Conservation (phyloP, 2,797 vertebrate genomes). For the Notolabrus celidotus region DNA sequence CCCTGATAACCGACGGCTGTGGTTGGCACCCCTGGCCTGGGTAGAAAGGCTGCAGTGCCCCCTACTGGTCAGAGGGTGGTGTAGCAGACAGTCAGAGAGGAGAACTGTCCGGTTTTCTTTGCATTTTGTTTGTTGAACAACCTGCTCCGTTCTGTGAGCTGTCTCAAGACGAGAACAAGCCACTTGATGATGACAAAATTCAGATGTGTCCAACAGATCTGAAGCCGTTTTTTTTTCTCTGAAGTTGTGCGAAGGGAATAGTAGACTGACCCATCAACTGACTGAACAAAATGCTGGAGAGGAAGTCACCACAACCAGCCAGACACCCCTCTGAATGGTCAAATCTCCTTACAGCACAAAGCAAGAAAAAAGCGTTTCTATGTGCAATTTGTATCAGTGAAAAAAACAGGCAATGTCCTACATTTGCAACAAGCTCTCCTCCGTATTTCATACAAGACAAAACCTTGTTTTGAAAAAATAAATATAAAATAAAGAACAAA, state of each 20-base stretch:
- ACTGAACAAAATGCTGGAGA: slow-evolving; percentile 46
- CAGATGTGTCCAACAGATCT: slow-evolving; percentile 45
- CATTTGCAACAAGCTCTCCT: slow-evolving; percentile 66
- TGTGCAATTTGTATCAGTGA: slow-evolving; percentile 76
- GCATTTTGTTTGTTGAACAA: slow-evolving; percentile 38
- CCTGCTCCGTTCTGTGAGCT: slow-evolving; percentile 29
- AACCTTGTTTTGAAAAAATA: slow-evolving; percentile 67
- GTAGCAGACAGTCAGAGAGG: slow-evolving; percentile 61
- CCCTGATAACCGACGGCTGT: slow-evolving; percentile 80
- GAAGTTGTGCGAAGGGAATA: slow-evolving; percentile 69
- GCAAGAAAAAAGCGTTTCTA: slow-evolving; percentile 64
- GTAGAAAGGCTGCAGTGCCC: slow-evolving; percentile 54
- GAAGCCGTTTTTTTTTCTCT: slow-evolving; percentile 37
- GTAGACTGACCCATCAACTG: slow-evolving; percentile 51
- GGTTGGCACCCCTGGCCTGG: slow-evolving; percentile 48
- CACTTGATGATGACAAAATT: slow-evolving; percentile 35
- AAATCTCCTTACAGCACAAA: slow-evolving; percentile 72
- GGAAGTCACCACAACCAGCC: slow-evolving; percentile 40
- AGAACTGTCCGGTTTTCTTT: slow-evolving; percentile 56
- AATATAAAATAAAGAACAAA: slow-evolving; percentile 57
- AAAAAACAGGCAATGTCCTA: slow-evolving; percentile 71
- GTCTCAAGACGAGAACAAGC: slow-evolving; percentile 37
- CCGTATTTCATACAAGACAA: slow-evolving; percentile 57
- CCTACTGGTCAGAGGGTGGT: slow-evolving; percentile 61
- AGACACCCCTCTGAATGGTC: slow-evolving; percentile 50